Evolutionary conservation across 2,888 invertebrate genomes (phyloP).

Genomic region (Hirtodrosophila trivittata): DNA sequence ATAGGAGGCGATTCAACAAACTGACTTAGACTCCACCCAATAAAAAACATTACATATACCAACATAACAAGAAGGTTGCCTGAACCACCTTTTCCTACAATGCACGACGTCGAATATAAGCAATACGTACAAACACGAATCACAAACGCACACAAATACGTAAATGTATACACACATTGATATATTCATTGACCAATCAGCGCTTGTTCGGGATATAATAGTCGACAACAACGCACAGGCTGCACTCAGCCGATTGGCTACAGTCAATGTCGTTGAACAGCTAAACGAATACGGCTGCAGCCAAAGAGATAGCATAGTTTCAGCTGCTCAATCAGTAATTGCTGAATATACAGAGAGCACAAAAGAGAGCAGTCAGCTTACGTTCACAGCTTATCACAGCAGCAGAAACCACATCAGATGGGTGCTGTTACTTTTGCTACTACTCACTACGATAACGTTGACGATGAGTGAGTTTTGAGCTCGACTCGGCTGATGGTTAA

Average conservation of each 20-base stretch:
- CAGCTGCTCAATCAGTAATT: conserved; percentile 26
- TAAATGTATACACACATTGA: neutral
- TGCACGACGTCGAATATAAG: conserved; percentile 5
- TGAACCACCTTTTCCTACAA: conserved; percentile 54
- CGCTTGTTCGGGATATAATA: conserved; percentile 12
- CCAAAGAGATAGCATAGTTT: conserved; percentile 26
- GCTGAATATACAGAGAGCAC: conserved; percentile 45
- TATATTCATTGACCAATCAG: conserved; percentile 34
- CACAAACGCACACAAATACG: conserved; percentile 1
- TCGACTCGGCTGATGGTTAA: conserved; percentile 43
- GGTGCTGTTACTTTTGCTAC: conserved; percentile 15
- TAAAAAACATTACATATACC: conserved; percentile 25
- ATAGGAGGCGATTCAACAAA: conserved; percentile 37
- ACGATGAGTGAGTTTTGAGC: conserved; percentile 45
- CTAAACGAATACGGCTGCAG: conserved; percentile 1
- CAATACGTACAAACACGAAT: neutral
- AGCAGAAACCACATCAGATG: too few species aligned
- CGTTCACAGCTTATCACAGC: conserved; percentile 38
- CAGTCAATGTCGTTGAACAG: too few species aligned
- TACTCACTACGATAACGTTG: conserved; percentile 40
- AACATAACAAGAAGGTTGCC: conserved; percentile 1
- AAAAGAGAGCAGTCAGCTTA: too few species aligned
- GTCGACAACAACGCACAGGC: conserved; percentile 26
- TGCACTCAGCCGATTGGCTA: conserved; percentile 36
- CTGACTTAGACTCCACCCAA: conserved; percentile 53